A percentile compares a stretch with the other conserved stretches of the same genome.
Evolutionary conservation across 2,888 invertebrate genomes (phyloP).

Genomic region (Pterostichus niger): DNA sequence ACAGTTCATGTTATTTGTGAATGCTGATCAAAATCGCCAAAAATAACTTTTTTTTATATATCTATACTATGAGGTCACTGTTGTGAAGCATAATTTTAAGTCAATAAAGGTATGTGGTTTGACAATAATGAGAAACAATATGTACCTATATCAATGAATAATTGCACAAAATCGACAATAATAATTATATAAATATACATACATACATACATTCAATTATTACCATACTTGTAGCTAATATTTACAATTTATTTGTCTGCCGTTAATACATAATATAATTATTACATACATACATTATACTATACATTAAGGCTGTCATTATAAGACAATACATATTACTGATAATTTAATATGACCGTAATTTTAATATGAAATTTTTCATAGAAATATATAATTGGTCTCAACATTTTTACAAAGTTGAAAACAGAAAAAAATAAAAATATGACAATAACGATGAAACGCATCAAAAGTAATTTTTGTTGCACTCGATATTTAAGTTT

Average conservation of each 20-base stretch:
- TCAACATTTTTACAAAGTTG: constrained; percentile 61
- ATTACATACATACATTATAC: constrained; percentile 33
- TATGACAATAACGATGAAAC: constrained; percentile 43
- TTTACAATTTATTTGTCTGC: constrained; percentile 59
- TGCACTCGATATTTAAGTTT: constrained; percentile 55
- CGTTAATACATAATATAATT: constrained; percentile 52
- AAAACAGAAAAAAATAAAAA: constrained; percentile 54
- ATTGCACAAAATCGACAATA: constrained; percentile 73
- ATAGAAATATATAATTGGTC: constrained; percentile 64
- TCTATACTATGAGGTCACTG: constrained; percentile 43
- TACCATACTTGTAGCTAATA: constrained; percentile 64
- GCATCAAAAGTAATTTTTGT: constrained; percentile 54
- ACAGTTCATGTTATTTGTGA: constrained; percentile 60
- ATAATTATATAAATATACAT: constrained; percentile 68
- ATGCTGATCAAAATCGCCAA: constrained; percentile 66
- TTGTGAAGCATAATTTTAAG: constrained; percentile 62
- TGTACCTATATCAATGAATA: constrained; percentile 67
- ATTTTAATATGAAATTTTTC: constrained; percentile 65
- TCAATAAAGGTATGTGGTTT: constrained; percentile 63
- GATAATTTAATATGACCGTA: constrained; percentile 60
- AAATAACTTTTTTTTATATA: constrained; percentile 60
- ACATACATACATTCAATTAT: constrained; percentile 65
- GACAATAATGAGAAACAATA: constrained; percentile 64
- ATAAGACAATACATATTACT: constrained; percentile 64
- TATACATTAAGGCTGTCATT: constrained; percentile 65